Evolutionary conservation across 2,113 vertebrate species (phyloP), one percentile per base, ranked within the genome.

Genomic region (Cricetomys ansorgei): DNA sequence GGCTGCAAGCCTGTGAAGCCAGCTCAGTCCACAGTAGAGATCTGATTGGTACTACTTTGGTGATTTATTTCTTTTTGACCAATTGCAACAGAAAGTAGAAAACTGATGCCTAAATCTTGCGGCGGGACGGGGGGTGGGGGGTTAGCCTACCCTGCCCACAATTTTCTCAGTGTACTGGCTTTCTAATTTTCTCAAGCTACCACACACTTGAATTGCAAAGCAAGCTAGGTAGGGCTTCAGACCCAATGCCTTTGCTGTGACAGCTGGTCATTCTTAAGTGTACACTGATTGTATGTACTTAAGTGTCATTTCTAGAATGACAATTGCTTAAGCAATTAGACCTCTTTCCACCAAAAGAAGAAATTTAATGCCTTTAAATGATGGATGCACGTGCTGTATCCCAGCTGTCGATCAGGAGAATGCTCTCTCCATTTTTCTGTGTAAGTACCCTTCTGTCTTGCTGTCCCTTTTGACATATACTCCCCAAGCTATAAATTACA

Each of bases 1-100:
- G 27, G 17, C 6, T 16, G 0, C 31, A 1, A 2, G 8, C 5
- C 45, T 3, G 0, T 3, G 7, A 79, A 43, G 37, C 45, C 67
- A n/a, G 40, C 43, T 34, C 27, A 17, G 34, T 15, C 64, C 69
- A 3, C n/a, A 37, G 40, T 37, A 23, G 43, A 53, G 40, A 31
- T 3, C 6, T 1, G 11, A 25, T 15, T 45, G 50, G 25, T 29
- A 12, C 21, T 16, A 12, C 23, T 69, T 25, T 4, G n/a, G 13
- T 5, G 37, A 2, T 59, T 89, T 37, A 12, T 65, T 76, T 67
- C 45, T 70, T 84, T 62, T 64, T 43, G 27, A 75, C 31, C 62
- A 65, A 1, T 50, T 72, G 57, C 65, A 45, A 87, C 13, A 70
- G 37, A 57, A 25, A 86, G 57, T 27, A 48, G 31, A 0, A 4